Base-by-base conservation (phyloP, 2,888 invertebrate species). In the Encarsia formosa region DNA sequence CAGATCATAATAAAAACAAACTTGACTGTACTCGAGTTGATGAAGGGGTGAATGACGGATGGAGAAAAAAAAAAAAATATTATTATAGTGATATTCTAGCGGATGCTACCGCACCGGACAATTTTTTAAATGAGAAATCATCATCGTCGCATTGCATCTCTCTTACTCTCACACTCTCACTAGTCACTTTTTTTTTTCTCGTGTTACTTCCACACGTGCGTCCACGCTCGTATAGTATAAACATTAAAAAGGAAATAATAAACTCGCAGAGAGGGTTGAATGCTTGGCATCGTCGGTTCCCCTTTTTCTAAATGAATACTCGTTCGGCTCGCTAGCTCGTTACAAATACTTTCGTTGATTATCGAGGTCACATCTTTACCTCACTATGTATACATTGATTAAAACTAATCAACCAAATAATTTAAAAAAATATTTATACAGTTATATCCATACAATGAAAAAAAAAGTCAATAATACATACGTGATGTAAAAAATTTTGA, bases 281-380 rank as follows among this genome's bases (percentile, higher is more conserved):
- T 22, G 42, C 42, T 49, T 37, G 11, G 22, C 26, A 8, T 22
- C 34, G 11, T 15, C 43, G 24, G 31, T 38, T 22, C 32, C 38
- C 26, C 37, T 24, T 11, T 24, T 24, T 26, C 23, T 34, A 19
- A n/a, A n/a, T n/a, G n/a, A 56, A 56, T 56, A 56, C 56, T 56
- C 22, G 22, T 32, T 48, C 48, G 51, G 51, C 23, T 40, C 38
- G 26, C 31, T 45, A 46, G 18, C 24, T 16, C 29, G 38, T 32
- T n/a, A n/a, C n/a, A n/a, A 51, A 51, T 55, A 55, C 54, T 55
- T 55, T 55, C 40, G 41, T 47, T 55, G 32, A 47, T 24, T 35
- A 44, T 44, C 26, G 44, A 40, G 38, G 20, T 15, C 15, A 13
- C 11, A 16, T 4, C 3, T 20, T 11, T 4, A 20, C 38, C 20